phyloP scores from a whole-genome alignment of 2,797 vertebrate species.

The Thunnus albacares region DNA sequence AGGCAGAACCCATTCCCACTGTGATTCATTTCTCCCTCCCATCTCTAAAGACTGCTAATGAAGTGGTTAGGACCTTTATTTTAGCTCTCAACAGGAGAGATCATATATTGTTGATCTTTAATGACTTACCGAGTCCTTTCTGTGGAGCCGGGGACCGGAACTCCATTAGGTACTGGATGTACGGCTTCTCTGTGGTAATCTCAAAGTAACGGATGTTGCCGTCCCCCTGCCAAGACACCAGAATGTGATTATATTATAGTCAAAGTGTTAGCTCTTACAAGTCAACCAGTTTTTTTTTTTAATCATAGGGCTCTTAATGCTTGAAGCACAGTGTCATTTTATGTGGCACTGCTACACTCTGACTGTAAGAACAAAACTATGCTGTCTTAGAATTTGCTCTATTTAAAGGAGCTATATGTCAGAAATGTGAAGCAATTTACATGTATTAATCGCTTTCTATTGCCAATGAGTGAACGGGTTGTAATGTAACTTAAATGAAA shows the following conservation, averaged over 20 bases:
- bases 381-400: neutral
- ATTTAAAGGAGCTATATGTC: neutral
- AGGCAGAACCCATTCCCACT: constrained; percentile 1
- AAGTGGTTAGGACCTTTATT: constrained; percentile 7
- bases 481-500: no score
- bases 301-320: neutral
- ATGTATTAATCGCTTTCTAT: no score
- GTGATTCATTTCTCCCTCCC: neutral
- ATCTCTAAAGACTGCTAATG: constrained; percentile 19
- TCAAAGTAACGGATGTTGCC: constrained; percentile 99
- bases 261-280: neutral
- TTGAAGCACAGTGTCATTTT: neutral
- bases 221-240: constrained; percentile 88
- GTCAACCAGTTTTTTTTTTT: neutral
- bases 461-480: no score
- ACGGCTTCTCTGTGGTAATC: constrained; percentile 95
- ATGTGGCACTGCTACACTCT: neutral
- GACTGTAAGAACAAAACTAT: neutral
- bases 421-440: no score
- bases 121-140: constrained; percentile 94
- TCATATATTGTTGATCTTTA: constrained; percentile 15
- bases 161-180: constrained; percentile 97
- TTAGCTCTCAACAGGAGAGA: constrained; percentile 23
- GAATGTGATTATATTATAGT: constrained; percentile 14
- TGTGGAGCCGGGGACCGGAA: constrained; percentile 96